Base-by-base conservation (phyloP, 2,113 vertebrate species). In the Elephantulus edwardii region DNA sequence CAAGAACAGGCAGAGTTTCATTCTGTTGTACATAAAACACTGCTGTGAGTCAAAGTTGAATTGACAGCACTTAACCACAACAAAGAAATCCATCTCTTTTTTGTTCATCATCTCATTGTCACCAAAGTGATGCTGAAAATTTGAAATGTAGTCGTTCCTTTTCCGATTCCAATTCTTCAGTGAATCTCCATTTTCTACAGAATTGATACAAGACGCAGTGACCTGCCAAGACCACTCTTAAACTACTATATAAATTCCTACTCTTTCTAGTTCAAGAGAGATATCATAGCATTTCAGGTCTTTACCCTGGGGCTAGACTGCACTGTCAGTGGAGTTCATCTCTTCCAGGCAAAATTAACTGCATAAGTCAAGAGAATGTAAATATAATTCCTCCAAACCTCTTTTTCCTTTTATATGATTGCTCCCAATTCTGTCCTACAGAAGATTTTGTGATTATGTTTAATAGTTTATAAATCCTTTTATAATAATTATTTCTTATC, bases 191-290 rank as follows among this genome's bases (percentile, higher is more conserved):
- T 62, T 40, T 86, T 64, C 6, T 83, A 88, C 6, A 83, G 11
- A 79, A 52, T 4, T 54, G 20, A 54, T 84, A 68, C 0, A 28
- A 60, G 81, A 86, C 82, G 24, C 8, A 54, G 72, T 24, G 3
- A 11, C 19, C 11, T 70, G 35, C 13, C 38, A 56, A 81, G 30
- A 58, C 2, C 35, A 8, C 44, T 83, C 35, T 58, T 75, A 60
- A 3, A 35, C 6, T 20, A 76, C 26, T 8, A 20, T 1, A 1
- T 0, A 60, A 42, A 40, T 17, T 0, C 48, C 28, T 48, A 44
- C 6, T 24, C 10, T 71, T 24, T 26, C 12, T 8, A 76, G 22
- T 44, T 71, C 26, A 54, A 6, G 50, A 48, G 79, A 11, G 13
- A 83, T 19, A 40, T 1, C 1, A 5, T 64, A 64, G 33, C 16